These are phyloP conservation scores for Drosophila bocki DNA, from an alignment of 1,140 invertebrate species.

Conservation along the genomic window DNA sequence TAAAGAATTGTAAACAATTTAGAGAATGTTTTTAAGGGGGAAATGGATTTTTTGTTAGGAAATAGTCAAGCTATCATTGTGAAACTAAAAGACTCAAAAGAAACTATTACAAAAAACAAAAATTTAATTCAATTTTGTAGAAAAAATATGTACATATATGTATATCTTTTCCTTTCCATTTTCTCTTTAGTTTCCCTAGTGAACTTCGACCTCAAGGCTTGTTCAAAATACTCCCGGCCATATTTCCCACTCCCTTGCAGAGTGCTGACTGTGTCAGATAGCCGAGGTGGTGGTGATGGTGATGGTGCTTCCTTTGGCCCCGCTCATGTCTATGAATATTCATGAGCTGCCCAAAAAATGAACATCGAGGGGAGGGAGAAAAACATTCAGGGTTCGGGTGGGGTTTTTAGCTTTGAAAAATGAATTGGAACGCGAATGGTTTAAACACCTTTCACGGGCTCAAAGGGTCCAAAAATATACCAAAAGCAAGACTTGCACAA, in stretches of 20 bases:
- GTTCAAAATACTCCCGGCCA: conserved; percentile 27
- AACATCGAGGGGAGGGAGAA: conserved; percentile 29
- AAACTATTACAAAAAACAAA: too few species aligned
- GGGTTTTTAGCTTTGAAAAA: conserved; percentile 46
- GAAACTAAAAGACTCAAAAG: too few species aligned
- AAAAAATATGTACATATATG: too few species aligned
- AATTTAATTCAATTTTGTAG: too few species aligned
- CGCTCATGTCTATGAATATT: conserved; percentile 81
- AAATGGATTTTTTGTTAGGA: too few species aligned
- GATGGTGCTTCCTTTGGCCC: conserved; percentile 53
- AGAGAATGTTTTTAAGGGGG: not conserved
- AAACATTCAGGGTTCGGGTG: conserved; percentile 6
- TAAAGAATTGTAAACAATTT: not conserved
- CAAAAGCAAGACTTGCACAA: too few species aligned
- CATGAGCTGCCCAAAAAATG: conserved; percentile 76
- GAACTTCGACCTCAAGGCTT: conserved; percentile 24
- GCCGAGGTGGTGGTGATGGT: conserved; percentile 16
- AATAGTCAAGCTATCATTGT: too few species aligned
- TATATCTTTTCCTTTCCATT: not conserved
- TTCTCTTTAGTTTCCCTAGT: not conserved
- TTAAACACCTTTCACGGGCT: conserved; percentile 17
- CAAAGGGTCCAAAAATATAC: conserved; percentile 4
- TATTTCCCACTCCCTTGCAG: conserved; percentile 11
- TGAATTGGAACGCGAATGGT: conserved; percentile 44
- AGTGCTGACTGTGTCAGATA: conserved; percentile 64